phyloP scores from a whole-genome alignment of 2,888 invertebrate species.

The Eudemis profundana region DNA sequence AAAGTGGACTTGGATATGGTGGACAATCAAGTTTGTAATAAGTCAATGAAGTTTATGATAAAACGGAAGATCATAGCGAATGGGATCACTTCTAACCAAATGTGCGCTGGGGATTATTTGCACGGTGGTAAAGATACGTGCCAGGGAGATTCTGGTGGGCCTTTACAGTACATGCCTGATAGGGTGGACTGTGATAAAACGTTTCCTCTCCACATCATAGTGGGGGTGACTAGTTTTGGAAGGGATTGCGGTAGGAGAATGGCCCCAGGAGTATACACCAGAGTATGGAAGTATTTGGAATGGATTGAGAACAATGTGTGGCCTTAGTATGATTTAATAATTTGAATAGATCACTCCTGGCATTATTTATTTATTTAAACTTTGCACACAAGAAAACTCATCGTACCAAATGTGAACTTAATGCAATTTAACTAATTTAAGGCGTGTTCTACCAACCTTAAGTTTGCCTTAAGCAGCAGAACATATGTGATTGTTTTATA shows the following conservation, averaged over 20 bases:
- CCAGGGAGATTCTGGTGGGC: slow-evolving; percentile 82
- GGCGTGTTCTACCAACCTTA: no score
- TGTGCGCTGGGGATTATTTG: slow-evolving; percentile 79
- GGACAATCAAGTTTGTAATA: slow-evolving; percentile 65
- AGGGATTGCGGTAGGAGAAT: slow-evolving; percentile 80
- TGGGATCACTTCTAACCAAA: slow-evolving; percentile 70
- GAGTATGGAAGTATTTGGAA: slow-evolving; percentile 73
- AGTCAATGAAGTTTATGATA: slow-evolving; percentile 71
- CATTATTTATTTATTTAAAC: no score
- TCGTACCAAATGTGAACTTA: no score
- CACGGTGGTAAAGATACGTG: slow-evolving; percentile 79
- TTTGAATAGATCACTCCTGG: no score
- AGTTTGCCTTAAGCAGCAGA: no score
- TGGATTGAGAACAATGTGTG: slow-evolving; percentile 83
- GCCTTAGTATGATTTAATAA: slow-evolving; percentile 57
- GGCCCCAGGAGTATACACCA: slow-evolving; percentile 82
- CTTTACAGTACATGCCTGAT: slow-evolving; percentile 72
- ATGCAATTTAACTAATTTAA: no score
- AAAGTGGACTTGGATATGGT: slow-evolving; percentile 77
- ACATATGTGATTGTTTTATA: no score
- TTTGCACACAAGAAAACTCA: no score
- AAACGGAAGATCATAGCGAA: slow-evolving; percentile 63
- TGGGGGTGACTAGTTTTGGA: slow-evolving; percentile 84
- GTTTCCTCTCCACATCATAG: slow-evolving; percentile 76
- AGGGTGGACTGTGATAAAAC: slow-evolving; percentile 68